Base-by-base conservation (phyloP, 2,113 vertebrate genomes). In the Pycnonotus jocosus region DNA sequence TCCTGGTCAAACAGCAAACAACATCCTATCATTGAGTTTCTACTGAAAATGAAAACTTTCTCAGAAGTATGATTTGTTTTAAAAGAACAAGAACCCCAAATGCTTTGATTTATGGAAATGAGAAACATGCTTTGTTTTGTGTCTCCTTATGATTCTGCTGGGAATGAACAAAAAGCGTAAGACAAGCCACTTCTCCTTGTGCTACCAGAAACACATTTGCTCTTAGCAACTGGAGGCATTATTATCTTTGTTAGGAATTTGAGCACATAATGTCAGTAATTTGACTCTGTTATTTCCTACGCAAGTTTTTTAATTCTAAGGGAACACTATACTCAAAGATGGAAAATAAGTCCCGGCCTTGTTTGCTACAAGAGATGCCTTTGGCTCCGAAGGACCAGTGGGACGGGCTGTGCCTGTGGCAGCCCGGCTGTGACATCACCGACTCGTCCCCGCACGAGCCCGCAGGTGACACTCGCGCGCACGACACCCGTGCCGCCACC, bases 111-210 rank as follows among this genome's bases (percentile, higher is more conserved):
- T 2, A 33, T 35, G 60, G 21, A 38, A 61, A 19, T 12, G 7
- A 48, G 38, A 51, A 72, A 33, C 6, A 13, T 10, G 7, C 40
- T 73, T 47, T 44, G 27, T 35, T 38, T 44, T 3, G 0, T 6
- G 11, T 33, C 20, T 53, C 50, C 13, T 54, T 20, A 21, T 20
- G 31, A 23, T 22, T 37, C 4, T 3, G 2, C 0, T 25, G 12
- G 19, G 47, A 64, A 57, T 10, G 9, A 61, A 19, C 0, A 0
- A 47, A 42, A 37, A 38, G 60, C 1, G 0, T 2, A 9, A 44
- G 27, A 7, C 47, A 35, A 56, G 48, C 4, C 27, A 8, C 23
- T 21, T 5, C 30, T 31, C 89, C 62, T 40, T 6, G 13, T 2
- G 7, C 20, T 31, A 57, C 68, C 51, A 70, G 18, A 76, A 53